phyloP scores from a whole-genome alignment of 2,797 vertebrate species.

The Lutjanus argentimaculatus region DNA sequence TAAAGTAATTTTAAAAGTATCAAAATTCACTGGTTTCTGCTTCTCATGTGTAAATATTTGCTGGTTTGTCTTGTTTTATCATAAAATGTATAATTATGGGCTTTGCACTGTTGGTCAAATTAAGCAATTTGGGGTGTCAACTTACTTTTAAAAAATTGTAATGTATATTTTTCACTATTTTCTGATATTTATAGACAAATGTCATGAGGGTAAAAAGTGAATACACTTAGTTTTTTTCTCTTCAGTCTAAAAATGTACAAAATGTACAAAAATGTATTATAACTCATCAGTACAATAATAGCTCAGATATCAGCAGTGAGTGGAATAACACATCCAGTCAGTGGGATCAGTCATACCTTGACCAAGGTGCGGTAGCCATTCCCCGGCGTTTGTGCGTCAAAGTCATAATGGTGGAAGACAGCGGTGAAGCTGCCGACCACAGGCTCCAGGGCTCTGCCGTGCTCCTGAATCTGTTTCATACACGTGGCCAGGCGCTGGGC shows the following conservation, averaged over 20 bases:
- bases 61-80: no score
- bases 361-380: slow-evolving; percentile 88
- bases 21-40: no score
- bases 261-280: not conserved
- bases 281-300: not conserved
- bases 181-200: not conserved
- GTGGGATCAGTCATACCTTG: slow-evolving; percentile 76
- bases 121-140: not conserved
- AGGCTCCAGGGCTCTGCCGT: slow-evolving; percentile 76
- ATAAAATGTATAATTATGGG: no score
- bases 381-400: slow-evolving; percentile 81
- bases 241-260: not conserved
- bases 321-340: not conserved
- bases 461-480: slow-evolving; percentile 78
- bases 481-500: slow-evolving; percentile 73
- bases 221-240: not conserved
- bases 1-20: no score
- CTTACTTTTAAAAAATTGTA: not conserved
- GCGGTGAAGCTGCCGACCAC: slow-evolving; percentile 76
- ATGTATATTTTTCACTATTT: not conserved
- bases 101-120: no score
- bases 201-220: not conserved
- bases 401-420: slow-evolving; percentile 85
- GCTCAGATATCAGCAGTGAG: not conserved
- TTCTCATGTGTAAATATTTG: no score